Evolutionary conservation across 1,140 invertebrate genomes (phyloP).

Genomic region (Trachelipus rathkii): DNA sequence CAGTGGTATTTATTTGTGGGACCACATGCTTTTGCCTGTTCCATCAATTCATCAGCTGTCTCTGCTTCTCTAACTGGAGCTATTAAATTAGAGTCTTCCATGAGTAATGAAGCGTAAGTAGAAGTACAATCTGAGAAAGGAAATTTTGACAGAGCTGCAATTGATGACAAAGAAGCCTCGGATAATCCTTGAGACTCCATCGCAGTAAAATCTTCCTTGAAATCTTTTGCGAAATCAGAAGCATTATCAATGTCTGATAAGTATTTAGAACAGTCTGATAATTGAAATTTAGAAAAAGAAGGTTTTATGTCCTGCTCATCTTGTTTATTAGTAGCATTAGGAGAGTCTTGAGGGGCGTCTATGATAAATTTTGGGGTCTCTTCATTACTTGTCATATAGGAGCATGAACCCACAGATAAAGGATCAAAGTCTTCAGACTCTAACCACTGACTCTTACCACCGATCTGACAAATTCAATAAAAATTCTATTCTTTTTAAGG

Average conservation of each 20-base stretch:
- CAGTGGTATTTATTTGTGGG: not conserved
- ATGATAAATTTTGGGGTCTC: not conserved
- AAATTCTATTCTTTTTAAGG: too few species aligned
- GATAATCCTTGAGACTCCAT: not conserved
- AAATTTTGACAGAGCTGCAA: not conserved
- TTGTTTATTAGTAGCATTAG: not conserved
- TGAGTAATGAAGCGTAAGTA: not conserved
- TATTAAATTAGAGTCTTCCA: not conserved
- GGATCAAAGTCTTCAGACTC: conserved; percentile 6
- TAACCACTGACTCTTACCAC: not conserved
- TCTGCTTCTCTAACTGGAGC: not conserved
- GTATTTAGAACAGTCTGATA: not conserved
- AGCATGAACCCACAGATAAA: not conserved
- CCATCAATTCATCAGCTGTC: not conserved
- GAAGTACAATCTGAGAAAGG: not conserved
- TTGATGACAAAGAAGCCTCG: not conserved
- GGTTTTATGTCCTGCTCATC: not conserved
- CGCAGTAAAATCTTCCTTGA: not conserved
- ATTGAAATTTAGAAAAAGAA: not conserved
- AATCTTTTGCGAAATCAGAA: not conserved
- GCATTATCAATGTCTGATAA: not conserved
- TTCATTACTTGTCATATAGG: not conserved
- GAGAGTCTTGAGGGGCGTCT: not conserved
- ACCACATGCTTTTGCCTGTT: not conserved
- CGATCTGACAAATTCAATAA: not conserved